Percentiles rank a stretch among this genome's conserved stretches.
Evolutionary conservation across 2,797 vertebrate genomes (phyloP).

Genomic region (Myotis daubentonii): DNA sequence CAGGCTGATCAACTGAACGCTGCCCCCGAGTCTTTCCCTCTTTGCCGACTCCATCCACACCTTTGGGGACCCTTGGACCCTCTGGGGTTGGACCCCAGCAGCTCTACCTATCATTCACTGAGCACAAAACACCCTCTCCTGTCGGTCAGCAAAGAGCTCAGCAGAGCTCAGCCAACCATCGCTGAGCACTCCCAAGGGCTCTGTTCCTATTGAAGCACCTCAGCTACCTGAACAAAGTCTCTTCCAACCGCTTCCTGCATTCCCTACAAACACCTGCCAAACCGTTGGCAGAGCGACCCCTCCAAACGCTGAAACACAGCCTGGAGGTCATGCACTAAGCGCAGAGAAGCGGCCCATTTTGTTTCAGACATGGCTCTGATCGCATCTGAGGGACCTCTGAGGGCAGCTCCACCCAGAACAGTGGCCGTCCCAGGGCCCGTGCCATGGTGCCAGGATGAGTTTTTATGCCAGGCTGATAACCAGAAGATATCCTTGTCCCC

Average conservation of each 20-base stretch:
- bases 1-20: too few relatives aligned
- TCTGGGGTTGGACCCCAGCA: too few relatives aligned
- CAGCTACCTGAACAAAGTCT: fast-evolving
- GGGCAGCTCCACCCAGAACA: too few relatives aligned
- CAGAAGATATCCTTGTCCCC: not conserved
- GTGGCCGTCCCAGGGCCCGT: fast-evolving
- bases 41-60: too few relatives aligned
- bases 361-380: fast-evolving
- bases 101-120: not conserved
- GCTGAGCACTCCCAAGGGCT: not conserved
- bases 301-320: not conserved
- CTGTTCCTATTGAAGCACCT: not conserved
- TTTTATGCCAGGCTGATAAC: not conserved
- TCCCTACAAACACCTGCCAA: not conserved
- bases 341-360: not conserved
- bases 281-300: not conserved
- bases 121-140: not conserved
- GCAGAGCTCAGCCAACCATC: not conserved
- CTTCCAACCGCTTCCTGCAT: not conserved
- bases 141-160: not conserved
- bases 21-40: too few relatives aligned
- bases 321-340: fast-evolving
- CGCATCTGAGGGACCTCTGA: fast-evolving
- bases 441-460: fast-evolving
- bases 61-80: too few relatives aligned